Conservation (phyloP, 2,113 vertebrate genomes). For the Naja naja region DNA sequence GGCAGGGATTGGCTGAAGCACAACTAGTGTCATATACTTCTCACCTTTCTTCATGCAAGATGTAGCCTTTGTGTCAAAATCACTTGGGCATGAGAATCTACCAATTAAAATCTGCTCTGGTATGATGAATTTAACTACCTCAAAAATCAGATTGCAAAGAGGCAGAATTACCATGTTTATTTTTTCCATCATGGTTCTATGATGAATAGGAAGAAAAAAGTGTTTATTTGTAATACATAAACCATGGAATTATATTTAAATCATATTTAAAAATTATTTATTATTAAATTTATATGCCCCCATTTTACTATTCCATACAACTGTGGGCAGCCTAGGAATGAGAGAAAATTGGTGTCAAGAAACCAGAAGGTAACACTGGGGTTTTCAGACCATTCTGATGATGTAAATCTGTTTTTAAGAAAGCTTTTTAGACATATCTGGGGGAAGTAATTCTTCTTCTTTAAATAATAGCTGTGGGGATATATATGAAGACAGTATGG, state of each 20-base stretch:
- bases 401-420: neutral
- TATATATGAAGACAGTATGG: neutral
- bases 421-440: neutral
- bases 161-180: neutral
- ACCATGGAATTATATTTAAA: neutral
- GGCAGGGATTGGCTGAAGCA: neutral
- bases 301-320: neutral
- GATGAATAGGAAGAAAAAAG: neutral
- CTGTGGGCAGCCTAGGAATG: neutral
- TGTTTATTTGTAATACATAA: neutral
- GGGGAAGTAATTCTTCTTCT: neutral
- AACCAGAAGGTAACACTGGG: neutral
- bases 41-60: neutral
- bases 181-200: neutral
- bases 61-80: neutral
- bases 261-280: neutral
- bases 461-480: neutral
- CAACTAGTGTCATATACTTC: neutral
- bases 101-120: neutral
- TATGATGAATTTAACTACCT: neutral
- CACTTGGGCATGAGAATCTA: neutral
- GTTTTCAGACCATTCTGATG: neutral
- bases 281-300: neutral
- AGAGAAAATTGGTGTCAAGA: neutral
- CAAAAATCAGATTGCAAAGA: neutral